Base-by-base conservation (phyloP, 2,113 vertebrate species). In the Hydrochoerus hydrochaeris region DNA sequence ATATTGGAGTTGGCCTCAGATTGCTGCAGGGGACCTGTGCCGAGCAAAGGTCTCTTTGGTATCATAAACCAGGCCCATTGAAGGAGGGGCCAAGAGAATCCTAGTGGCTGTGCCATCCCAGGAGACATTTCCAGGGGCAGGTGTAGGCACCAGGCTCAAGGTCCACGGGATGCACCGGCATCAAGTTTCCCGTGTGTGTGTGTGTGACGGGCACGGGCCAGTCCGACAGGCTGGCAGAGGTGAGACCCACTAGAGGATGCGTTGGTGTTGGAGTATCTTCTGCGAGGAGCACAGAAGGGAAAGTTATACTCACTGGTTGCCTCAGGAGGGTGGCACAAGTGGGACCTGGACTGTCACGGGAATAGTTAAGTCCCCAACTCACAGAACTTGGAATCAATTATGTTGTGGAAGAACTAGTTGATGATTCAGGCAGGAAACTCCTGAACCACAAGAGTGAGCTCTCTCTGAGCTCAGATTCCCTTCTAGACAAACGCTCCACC, bases 11-110 rank as follows among this genome's bases (percentile, higher is more conserved):
- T 58, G 54, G 41, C 58, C 80, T 35, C 67, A 30, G 60, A 90
- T n/a, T 80, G 28, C 75, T 38, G 17, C 9, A 11, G 46, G 54
- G 86, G n/a, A 20, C 16, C 80, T 85, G 19, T 58, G 41, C 90
- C 6, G 57, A 73, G 69, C 90, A 95, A 95, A 97, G 93, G 9
- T 94, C 86, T 96, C 63, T 88, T 32, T 85, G 54, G 46, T 1
- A 2, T 95, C 84, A 77, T 60, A 75, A 87, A 63, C 67, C 62
- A 93, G 84, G 87, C n/a, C 38, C 32, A 4, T 24, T 38, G 86
- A 44, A 88, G 90, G 92, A 58, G 87, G 83, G 46, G 49, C 54
- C 11, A 57, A 60, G 86, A 90, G 58, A 63, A 12, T 12, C 7
- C 38, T 35, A 2, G 20, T 32, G 58, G 46, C 65, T 60, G 12